phyloP scores from a whole-genome alignment of 2,888 invertebrate species.

The Microplitis deprimator region DNA sequence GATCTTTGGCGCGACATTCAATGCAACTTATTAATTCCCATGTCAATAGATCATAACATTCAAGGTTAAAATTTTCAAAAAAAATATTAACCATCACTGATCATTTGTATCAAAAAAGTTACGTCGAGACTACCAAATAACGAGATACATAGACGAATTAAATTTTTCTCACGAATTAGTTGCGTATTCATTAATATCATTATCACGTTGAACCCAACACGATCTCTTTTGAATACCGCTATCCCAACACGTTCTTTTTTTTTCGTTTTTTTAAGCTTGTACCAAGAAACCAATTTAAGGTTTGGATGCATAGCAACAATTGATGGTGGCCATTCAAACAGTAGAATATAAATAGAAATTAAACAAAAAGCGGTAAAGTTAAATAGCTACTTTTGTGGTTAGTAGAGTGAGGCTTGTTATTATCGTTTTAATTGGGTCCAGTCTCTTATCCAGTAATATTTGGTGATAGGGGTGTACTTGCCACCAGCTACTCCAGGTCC shows the following conservation, averaged over 20 bases:
- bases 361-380: conserved; percentile 17
- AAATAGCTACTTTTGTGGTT: conserved; percentile 50
- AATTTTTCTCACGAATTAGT: conserved; percentile 55
- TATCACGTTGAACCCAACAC: conserved; percentile 52
- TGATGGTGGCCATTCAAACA: background rate
- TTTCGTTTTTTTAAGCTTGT: background rate
- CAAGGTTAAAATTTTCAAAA: no score
- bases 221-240: background rate
- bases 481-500: conserved; percentile 58
- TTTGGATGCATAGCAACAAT: background rate
- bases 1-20: no score
- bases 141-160: background rate
- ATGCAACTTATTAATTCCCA: no score
- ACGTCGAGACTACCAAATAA: background rate
- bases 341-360: conserved; percentile 15
- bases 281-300: background rate
- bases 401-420: conserved; percentile 62
- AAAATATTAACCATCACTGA: no score
- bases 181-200: conserved; percentile 40
- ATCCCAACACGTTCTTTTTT: background rate
- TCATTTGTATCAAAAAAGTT: background rate
- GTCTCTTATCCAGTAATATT: conserved; percentile 68
- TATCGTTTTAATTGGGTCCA: conserved; percentile 68
- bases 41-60: no score
- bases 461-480: conserved; percentile 58